phyloP scores from a whole-genome alignment of 2,888 invertebrate species.

The Lycocerus yunnanus region DNA sequence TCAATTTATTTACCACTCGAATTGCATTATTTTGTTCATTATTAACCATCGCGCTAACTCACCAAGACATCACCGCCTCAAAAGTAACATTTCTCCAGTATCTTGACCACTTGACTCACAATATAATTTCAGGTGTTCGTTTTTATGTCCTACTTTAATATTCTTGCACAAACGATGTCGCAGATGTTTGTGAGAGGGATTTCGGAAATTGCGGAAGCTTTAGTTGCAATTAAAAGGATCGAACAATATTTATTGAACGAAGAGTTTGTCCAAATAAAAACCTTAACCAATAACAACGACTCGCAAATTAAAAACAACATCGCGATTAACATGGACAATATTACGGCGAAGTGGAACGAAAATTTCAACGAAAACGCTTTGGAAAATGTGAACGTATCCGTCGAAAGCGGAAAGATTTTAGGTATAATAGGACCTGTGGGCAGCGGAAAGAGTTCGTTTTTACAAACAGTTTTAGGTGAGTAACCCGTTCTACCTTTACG shows the following conservation, averaged over 20 bases:
- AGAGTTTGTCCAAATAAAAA: constrained; percentile 42
- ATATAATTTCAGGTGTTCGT: constrained; percentile 57
- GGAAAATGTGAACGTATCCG: constrained; percentile 44
- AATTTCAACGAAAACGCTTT: constrained; percentile 47
- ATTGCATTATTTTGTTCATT: constrained; percentile 78
- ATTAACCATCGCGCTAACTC: constrained; percentile 68
- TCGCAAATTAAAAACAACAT: constrained; percentile 37
- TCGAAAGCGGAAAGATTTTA: constrained; percentile 54
- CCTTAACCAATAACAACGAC: constrained; percentile 41
- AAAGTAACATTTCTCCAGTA: constrained; percentile 58
- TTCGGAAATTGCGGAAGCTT: constrained; percentile 56
- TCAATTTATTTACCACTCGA: constrained; percentile 81
- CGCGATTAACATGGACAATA: constrained; percentile 43
- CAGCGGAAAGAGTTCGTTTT: constrained; percentile 68
- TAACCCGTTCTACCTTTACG: constrained; percentile 46
- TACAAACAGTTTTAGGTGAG: constrained; percentile 76
- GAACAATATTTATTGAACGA: constrained; percentile 52
- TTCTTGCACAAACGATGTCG: constrained; percentile 62
- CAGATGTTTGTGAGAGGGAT: constrained; percentile 61
- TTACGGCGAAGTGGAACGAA: constrained; percentile 51
- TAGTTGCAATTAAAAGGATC: constrained; percentile 55
- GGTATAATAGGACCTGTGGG: constrained; percentile 64
- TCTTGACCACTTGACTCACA: not conserved
- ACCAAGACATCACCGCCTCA: constrained; percentile 71
- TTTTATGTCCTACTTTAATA: constrained; percentile 61